Conservation (phyloP, 2,113 vertebrate genomes). For the Dicerorhinus sumatrensis region DNA sequence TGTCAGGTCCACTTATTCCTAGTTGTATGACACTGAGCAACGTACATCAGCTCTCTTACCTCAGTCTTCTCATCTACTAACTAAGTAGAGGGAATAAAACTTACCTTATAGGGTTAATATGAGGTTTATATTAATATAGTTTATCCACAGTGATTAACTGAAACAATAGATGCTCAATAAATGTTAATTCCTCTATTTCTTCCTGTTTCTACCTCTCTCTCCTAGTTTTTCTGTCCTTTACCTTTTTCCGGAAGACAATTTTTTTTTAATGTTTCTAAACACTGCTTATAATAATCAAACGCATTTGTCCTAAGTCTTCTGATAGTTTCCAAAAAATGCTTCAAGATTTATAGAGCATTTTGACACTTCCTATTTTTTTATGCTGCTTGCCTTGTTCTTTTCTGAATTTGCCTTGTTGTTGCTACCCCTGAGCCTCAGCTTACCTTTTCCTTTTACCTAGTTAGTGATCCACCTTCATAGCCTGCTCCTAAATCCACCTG, state of each 20-base stretch:
- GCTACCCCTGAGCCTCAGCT: not conserved
- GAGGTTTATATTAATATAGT: not conserved
- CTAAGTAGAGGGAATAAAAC: not conserved
- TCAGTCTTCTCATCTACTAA: not conserved
- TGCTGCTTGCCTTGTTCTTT: not conserved
- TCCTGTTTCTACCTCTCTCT: not conserved
- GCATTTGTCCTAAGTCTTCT: not conserved
- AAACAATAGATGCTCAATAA: not conserved
- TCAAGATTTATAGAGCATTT: not conserved
- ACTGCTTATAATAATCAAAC: not conserved
- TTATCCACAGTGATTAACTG: not conserved
- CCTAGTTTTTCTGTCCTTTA: not conserved
- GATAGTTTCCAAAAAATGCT: not conserved
- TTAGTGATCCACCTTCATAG: not conserved
- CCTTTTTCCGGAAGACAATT: not conserved
- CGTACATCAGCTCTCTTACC: not conserved
- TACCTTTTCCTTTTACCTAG: not conserved
- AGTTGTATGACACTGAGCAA: not conserved
- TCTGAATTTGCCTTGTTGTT: not conserved
- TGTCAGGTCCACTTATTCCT: not conserved
- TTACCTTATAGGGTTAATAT: not conserved
- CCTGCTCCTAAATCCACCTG: not conserved
- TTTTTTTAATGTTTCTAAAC: not conserved
- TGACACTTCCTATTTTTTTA: not conserved
- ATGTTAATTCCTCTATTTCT: not conserved